phyloP scores from a whole-genome alignment of 2,888 invertebrate species.

The Teleogryllus oceanicus region DNA sequence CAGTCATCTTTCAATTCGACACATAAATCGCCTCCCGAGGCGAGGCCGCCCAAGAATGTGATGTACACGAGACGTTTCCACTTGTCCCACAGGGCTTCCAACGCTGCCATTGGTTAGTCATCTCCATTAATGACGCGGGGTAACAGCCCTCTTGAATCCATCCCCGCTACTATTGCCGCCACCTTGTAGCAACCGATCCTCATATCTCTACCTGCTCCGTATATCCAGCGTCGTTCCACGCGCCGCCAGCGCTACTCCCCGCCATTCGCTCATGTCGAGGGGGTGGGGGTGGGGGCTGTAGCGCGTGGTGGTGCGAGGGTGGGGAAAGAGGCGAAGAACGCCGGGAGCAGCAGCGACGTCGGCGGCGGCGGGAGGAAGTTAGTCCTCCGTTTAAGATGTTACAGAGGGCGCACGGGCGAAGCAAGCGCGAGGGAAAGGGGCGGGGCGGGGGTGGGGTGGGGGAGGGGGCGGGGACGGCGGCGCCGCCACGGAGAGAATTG shows the following conservation, averaged over 20 bases:
- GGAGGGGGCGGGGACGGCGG: neutral
- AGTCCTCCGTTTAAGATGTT: neutral
- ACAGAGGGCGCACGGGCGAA: neutral
- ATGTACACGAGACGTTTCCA: too few species aligned
- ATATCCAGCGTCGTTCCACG: neutral
- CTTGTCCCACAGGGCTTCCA: too few species aligned
- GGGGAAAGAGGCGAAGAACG: neutral
- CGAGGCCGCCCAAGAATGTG: too few species aligned
- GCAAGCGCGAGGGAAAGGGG: neutral
- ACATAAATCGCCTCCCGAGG: too few species aligned
- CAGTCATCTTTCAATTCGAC: too few species aligned
- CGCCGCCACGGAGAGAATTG: neutral
- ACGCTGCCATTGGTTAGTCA: too few species aligned
- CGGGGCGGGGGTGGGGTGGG: neutral
- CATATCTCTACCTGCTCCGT: neutral
- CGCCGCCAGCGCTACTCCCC: neutral
- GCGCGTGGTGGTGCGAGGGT: neutral
- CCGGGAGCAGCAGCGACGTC: too few species aligned
- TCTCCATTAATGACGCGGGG: too few species aligned
- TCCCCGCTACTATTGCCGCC: too few species aligned
- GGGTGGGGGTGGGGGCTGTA: too few species aligned
- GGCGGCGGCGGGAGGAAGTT: slow-evolving; percentile 11
- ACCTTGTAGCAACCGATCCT: too few species aligned
- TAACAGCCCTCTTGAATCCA: too few species aligned
- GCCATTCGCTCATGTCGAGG: neutral